Evolutionary conservation across 2,888 invertebrate genomes (phyloP), one percentile per base, ranked within the genome.

Genomic region (Zootermopsis nevadensis): DNA sequence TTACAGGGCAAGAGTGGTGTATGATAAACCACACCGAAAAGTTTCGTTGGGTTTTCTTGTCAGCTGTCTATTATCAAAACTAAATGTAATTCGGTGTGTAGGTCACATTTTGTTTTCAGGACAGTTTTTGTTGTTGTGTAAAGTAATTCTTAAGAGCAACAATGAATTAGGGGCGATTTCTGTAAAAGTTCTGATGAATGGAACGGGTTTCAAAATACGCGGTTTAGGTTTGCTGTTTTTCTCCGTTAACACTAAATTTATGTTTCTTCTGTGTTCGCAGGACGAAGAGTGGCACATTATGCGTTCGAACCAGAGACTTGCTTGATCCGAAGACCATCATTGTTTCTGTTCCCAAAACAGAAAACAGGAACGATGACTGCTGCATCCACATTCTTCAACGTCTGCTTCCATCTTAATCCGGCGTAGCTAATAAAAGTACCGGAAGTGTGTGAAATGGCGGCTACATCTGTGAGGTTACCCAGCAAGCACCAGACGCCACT

Each of bases 401-500:
- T 27, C 4, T 60, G 27, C 1, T 60, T 27, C 12, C 42, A 1
- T n/a, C 22, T 19, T 69, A n/a, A 38, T 24, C 74, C 33, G 22
- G n/a, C n/a, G 2, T 31, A 8, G 33, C 31, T 38, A 38, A 38
- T 42, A 42, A 35, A 10, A n/a, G 2, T n/a, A n/a, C 79, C 33
- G 60, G 35, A 35, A 33, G 53, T 30, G 30, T 48, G 30, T 31
- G 31, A 48, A 77, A 84, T 84, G 84, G 84, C 84, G 55, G 84
- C 84, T 30, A 84, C 84, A 8, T 67, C 79, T 0, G 53, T 80
- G 82, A 69, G 84, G 24, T 38, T 84, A 38, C 84, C 84, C n/a
- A 55, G 82, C 69, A 82, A 81, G 55, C 81, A 81, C 74, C 84
- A 84, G 81, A 74, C 80, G n/a, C 84, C 84, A 30, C 80, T 84